phyloP scores from a whole-genome alignment of 23 tunicate species.

The Corella eumyota region DNA sequence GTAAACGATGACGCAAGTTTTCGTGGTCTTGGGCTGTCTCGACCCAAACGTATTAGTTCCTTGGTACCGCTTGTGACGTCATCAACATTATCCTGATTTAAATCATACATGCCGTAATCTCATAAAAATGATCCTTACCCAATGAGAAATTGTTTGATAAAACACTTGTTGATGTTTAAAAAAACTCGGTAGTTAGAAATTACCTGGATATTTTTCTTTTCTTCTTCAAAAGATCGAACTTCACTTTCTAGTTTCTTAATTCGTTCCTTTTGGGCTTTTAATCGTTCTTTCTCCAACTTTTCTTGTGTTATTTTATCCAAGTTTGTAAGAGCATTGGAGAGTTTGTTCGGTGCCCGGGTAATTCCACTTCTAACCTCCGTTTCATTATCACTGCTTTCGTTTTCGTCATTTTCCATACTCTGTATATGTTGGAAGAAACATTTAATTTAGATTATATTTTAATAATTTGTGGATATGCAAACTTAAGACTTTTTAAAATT shows the following conservation, averaged over 20 bases:
- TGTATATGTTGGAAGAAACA: no score
- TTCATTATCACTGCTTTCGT: no score
- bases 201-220: slow-evolving; percentile 16
- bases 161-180: not conserved
- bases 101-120: no score
- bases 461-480: no score
- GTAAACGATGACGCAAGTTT: slow-evolving; percentile 43
- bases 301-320: slow-evolving; percentile 21
- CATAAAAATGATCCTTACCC: no score
- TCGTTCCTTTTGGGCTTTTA: slow-evolving; percentile 28
- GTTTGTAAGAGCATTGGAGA: slow-evolving; percentile 27
- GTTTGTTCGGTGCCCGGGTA: slow-evolving; percentile 44
- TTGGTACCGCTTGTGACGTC: slow-evolving; percentile 48
- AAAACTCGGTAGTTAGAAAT: not conserved
- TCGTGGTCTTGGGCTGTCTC: slow-evolving; percentile 53
- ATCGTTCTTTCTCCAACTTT: slow-evolving; percentile 30
- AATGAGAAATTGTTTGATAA: not conserved
- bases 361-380: no score
- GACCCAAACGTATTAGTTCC: slow-evolving; percentile 19
- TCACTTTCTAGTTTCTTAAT: slow-evolving; percentile 46
- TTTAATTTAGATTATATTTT: no score
- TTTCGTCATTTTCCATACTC: no score
- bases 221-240: slow-evolving; percentile 34
- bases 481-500: no score
- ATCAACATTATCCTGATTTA: slow-evolving; percentile 58